A percentile compares a stretch with the other conserved stretches of the same genome.
Evolutionary conservation across 2,888 invertebrate genomes (phyloP).

Genomic region (Drosophila suboccidentalis): DNA sequence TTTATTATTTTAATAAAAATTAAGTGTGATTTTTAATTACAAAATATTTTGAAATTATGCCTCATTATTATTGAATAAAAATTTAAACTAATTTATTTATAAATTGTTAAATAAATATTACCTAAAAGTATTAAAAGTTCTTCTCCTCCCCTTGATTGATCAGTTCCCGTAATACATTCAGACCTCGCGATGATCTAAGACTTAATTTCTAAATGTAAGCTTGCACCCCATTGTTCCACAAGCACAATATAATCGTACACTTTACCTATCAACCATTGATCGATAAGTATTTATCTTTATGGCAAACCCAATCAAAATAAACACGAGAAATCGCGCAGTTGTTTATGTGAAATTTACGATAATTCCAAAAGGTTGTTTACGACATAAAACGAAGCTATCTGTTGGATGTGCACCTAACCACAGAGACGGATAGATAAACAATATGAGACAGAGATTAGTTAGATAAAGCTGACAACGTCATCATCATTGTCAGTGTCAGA

Average conservation of each 20-base stretch:
- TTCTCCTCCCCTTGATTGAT: neutral
- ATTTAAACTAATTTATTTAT: no score
- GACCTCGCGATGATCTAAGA: constrained; percentile 6
- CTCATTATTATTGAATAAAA: no score
- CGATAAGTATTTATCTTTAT: constrained; percentile 52
- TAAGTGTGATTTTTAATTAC: no score
- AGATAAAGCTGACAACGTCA: constrained; percentile 64
- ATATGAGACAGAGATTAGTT: constrained; percentile 40
- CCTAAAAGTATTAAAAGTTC: no score
- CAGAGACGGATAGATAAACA: constrained; percentile 43
- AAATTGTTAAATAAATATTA: no score
- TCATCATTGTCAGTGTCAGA: constrained; percentile 44
- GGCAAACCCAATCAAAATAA: constrained; percentile 48
- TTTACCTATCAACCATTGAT: constrained; percentile 14
- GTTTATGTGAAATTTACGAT: constrained; percentile 48
- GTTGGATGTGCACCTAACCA: constrained; percentile 37
- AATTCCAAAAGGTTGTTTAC: constrained; percentile 37
- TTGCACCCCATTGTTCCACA: neutral
- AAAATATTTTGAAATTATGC: no score
- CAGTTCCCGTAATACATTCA: neutral
- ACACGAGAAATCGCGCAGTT: constrained; percentile 47
- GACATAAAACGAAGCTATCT: constrained; percentile 40
- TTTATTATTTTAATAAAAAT: no score
- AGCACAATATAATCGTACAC: neutral
- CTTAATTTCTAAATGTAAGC: neutral